phyloP scores from a whole-genome alignment of 1,140 invertebrate genomes.

The Leptinotarsa undecemlineata region DNA sequence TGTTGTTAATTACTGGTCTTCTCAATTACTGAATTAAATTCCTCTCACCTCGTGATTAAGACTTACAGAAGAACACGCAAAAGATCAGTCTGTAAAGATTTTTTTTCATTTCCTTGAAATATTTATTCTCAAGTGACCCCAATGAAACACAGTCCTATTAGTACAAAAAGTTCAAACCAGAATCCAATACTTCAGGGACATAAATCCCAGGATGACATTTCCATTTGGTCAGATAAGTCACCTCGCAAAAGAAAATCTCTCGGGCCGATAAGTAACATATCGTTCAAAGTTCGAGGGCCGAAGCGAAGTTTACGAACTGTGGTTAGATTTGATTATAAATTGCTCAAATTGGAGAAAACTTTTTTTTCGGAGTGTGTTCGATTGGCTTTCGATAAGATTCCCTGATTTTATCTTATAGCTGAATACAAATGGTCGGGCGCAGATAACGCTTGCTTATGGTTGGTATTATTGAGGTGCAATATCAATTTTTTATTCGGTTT shows the following conservation, averaged over 20 bases:
- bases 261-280: conserved; percentile 11
- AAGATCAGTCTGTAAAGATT: no score
- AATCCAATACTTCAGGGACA: background rate
- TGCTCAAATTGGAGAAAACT: conserved; percentile 7
- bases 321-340: conserved; percentile 16
- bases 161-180: background rate
- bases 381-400: background rate
- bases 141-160: no score
- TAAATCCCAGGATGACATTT: conserved; percentile 19
- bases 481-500: no score
- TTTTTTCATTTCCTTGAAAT: no score
- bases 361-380: background rate
- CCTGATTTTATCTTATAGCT: background rate
- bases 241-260: conserved; percentile 1
- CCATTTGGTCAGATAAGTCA: conserved; percentile 13
- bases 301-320: conserved; percentile 1
- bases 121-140: no score
- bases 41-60: no score
- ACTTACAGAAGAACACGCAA: no score
- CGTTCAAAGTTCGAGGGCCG: background rate
- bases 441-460: no score
- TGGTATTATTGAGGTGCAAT: no score
- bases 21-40: no score
- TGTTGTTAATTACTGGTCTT: no score
- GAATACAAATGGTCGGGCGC: no score